Evolutionary conservation across 35 echinoderm and acorn worm genomes (phyloP), one percentile per base, ranked within the genome.

Genomic region (Antedon bifida): DNA sequence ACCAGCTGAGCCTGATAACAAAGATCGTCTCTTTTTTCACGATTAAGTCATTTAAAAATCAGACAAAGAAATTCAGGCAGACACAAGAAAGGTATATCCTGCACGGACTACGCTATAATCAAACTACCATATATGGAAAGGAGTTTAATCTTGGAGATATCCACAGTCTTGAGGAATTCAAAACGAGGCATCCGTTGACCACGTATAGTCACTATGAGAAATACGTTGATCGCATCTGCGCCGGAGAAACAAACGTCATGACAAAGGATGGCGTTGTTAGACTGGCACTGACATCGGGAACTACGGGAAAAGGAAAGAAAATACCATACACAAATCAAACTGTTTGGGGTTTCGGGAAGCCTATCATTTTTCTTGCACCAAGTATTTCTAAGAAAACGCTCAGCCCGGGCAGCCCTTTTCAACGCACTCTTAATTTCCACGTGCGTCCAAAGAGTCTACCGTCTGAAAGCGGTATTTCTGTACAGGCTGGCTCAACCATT

Each of bases 201-300:
- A 83, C 36, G 33, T 93, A 93, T 36, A 79, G 82, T 31, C 84
- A 86, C 31, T 93, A 89, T 46, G 30, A 82, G 35, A 31, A 77
- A n/a, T 93, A 86, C 36, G 36, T 93, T 21, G 77, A 90, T n/a
- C 51, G 88, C 34, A 87, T 93, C 35, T 73, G 76, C 26, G 84
- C 82, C 29, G 91, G 91, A 0, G 91, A 93, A 36, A 31, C 79
- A 34, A 83, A 86, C 36, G 84, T 93, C 31, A 78, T 93, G 74
- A 89, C 87, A 16, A 74, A 79, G 1, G 76, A 86, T 17, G 79
- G 34, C 30, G 46, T 79, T 14, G 84, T 34, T 0, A 73, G 81
- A 1, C 80, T 89, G 78, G 36, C 75, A 39, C 26, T 94, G 23
- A 94, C 85, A 0, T 90, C 85, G 12, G 91, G 88, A 32, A 94